Conservation (phyloP, 2,888 invertebrate genomes). For the Drosophila tanythrix region DNA sequence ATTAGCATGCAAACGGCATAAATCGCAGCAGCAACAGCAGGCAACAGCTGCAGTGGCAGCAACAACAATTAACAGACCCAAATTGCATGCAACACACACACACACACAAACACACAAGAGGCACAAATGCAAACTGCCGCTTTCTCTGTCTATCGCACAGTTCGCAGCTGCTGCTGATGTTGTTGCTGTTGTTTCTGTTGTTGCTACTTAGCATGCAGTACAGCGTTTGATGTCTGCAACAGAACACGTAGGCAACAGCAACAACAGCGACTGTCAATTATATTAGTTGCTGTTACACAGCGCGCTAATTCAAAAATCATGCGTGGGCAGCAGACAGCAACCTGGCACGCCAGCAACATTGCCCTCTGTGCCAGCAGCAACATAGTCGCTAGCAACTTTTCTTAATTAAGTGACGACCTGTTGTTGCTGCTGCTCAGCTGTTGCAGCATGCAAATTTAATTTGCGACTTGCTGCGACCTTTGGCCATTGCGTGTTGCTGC, state of each 20-base stretch:
- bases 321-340: constrained; percentile 79
- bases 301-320: constrained; percentile 83
- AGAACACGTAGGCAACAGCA: constrained; percentile 71
- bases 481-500: constrained; percentile 60
- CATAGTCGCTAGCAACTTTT: constrained; percentile 65
- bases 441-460: constrained; percentile 78
- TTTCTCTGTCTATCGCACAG: constrained; percentile 40
- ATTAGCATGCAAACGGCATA: constrained; percentile 80
- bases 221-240: constrained; percentile 71
- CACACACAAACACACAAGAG: constrained; percentile 3
- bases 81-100: constrained; percentile 68
- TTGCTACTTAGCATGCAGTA: constrained; percentile 73
- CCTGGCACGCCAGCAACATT: constrained; percentile 59
- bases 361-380: constrained; percentile 56
- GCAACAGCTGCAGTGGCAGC: constrained; percentile 30
- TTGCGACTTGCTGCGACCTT: constrained; percentile 63
- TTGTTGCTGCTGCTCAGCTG: constrained; percentile 49
- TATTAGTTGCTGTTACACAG: constrained; percentile 74
- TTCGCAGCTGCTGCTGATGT: neutral
- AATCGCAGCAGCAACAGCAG: constrained; percentile 58
- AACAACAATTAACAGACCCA: constrained; percentile 79
- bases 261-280: constrained; percentile 72
- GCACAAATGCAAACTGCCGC: constrained; percentile 18
- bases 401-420: constrained; percentile 76
- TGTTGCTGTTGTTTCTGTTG: constrained; percentile 31